phyloP scores from a whole-genome alignment of 2,888 invertebrate species.

The Macroteleia sp. region DNA sequence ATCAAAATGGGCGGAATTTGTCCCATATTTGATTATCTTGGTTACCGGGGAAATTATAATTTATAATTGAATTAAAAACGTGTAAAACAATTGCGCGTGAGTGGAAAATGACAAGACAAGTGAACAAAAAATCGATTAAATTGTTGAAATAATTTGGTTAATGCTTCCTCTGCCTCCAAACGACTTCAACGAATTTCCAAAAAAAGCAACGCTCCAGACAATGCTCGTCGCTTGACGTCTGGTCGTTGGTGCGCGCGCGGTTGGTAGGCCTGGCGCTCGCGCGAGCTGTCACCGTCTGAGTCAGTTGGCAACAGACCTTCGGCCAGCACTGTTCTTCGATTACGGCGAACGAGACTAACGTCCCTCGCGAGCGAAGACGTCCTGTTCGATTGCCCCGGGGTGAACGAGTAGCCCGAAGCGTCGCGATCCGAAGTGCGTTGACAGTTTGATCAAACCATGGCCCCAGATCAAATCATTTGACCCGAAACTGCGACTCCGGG shows the following conservation, averaged over 20 bases:
- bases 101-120: no score
- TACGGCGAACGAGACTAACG: background rate
- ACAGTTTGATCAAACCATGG: slow-evolving; percentile 69
- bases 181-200: slow-evolving; percentile 26
- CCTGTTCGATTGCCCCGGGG: slow-evolving; percentile 20
- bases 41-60: no score
- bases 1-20: no score
- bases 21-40: no score
- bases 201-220: slow-evolving; percentile 44
- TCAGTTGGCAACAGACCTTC: slow-evolving; percentile 83
- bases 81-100: no score
- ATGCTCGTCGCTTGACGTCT: background rate
- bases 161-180: no score
- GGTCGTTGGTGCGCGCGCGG: slow-evolving; percentile 26
- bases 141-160: no score
- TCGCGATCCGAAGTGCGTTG: slow-evolving; percentile 35
- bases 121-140: no score
- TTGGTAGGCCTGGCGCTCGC: slow-evolving; percentile 69
- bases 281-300: slow-evolving; percentile 74
- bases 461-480: slow-evolving; percentile 78
- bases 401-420: background rate
- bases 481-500: slow-evolving; percentile 79
- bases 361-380: slow-evolving; percentile 13
- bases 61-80: no score
- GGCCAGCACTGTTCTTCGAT: slow-evolving; percentile 67